Percentiles rank a stretch among this genome's conserved stretches.
Evolutionary conservation across 2,888 invertebrate genomes (phyloP).

Genomic region (Drosophila anomelani): DNA sequence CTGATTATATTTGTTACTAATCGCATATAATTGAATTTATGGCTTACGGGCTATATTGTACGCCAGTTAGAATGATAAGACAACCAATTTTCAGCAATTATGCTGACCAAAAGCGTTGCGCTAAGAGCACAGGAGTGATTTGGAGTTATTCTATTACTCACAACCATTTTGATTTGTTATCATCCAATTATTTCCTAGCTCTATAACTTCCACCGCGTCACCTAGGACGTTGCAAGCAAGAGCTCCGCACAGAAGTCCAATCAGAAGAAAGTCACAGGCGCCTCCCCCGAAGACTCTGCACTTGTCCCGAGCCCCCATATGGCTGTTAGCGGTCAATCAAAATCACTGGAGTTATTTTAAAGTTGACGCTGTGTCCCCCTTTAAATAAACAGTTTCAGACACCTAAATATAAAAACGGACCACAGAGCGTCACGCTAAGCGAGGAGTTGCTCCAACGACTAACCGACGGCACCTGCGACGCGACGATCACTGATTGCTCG

Average conservation of each 20-base stretch:
- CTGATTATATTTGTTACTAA: constrained; percentile 30
- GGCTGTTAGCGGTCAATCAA: background rate
- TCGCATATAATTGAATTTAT: constrained; percentile 31
- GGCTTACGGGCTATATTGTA: constrained; percentile 23
- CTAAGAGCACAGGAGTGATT: background rate
- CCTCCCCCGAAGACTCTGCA: constrained; percentile 5
- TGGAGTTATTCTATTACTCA: constrained; percentile 58
- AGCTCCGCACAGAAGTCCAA: constrained; percentile 35
- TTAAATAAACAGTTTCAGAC: constrained; percentile 22
- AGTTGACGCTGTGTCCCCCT: constrained; percentile 10
- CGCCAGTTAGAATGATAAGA: background rate
- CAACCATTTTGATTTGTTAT: constrained; percentile 76
- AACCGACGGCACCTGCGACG: constrained; percentile 32
- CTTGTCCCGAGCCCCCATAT: constrained; percentile 19
- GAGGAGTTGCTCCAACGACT: constrained; percentile 25
- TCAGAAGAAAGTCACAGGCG: constrained; percentile 2
- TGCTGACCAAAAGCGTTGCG: background rate
- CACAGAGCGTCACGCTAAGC: background rate
- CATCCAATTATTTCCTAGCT: constrained; percentile 67
- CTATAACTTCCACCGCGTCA: constrained; percentile 72
- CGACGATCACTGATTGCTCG: constrained; percentile 18
- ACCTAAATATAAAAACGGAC: constrained; percentile 8
- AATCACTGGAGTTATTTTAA: constrained; percentile 15
- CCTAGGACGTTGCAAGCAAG: constrained; percentile 29
- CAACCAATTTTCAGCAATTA: constrained; percentile 1